Evolutionary conservation across 2,797 vertebrate species (phyloP), one percentile per base, ranked within the genome.

Genomic region (Ibycter americanus): DNA sequence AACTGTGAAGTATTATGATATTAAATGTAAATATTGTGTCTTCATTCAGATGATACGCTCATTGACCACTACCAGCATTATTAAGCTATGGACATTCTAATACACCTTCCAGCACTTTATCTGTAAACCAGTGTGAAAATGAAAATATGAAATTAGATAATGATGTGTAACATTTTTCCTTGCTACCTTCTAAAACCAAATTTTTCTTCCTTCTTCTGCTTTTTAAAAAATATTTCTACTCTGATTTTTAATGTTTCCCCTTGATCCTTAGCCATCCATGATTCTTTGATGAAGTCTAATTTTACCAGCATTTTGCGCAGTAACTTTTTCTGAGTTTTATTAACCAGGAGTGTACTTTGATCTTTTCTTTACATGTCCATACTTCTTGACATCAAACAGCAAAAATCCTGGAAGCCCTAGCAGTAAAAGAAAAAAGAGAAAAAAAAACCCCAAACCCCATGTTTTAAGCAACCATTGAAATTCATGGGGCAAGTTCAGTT

Each of bases 321-420:
- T 91, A 95, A 91, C 83, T 97, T 96, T 92, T 89, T 36, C 80
- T 91, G 93, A 90, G 90, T 82, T 96, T 96, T 92, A 95, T 96
- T 96, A 96, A 80, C 47, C 46, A 77, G 58, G 55, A 93, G 55
- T 27, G 20, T 91, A 76, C 95, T 96, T 96, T 96, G 94, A 96
- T 96, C 96, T 95, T 96, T 95, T 84, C 90, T 93, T 95, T 94
- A 84, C 77, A 70, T 70, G 83, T 76, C 96, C 80, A 92, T 86
- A 92, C 59, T 73, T 84, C 83, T 89, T 58, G 61, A 93, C 85
- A 95, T 96, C 94, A 97, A 96, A 96, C 93, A 94, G 83, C 29
- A 79, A 91, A 93, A 91, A 70, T 84, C 77, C 91, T 76, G 80
- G 85, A 83, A 96, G 59, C 29, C 6, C 27, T 84, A 52, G 47